Conservation (phyloP, 2,888 invertebrate species). For the Gymnocheta viridis region DNA sequence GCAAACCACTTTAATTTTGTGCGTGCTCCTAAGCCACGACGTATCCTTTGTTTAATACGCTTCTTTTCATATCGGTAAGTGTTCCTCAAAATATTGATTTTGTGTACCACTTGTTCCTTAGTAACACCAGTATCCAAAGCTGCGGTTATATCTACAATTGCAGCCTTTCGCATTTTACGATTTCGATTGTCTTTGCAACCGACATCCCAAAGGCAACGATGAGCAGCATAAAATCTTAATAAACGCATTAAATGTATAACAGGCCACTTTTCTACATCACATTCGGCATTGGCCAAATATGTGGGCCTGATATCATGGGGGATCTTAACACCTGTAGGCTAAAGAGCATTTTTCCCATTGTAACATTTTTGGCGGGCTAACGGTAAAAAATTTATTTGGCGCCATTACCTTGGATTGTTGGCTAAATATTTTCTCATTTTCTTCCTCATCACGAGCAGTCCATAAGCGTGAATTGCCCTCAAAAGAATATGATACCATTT, state of each 20-base stretch:
- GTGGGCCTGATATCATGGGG: slow-evolving; percentile 60
- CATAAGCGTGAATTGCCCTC: slow-evolving; percentile 71
- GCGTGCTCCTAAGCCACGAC: slow-evolving; percentile 71
- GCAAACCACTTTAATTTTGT: slow-evolving; percentile 75
- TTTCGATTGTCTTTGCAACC: slow-evolving; percentile 72
- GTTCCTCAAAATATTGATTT: slow-evolving; percentile 73
- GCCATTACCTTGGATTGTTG: slow-evolving; percentile 27
- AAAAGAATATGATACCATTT: slow-evolving; percentile 74
- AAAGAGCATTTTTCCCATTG: not conserved
- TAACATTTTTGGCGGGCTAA: not conserved
- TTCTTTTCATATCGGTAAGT: slow-evolving; percentile 74
- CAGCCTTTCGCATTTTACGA: slow-evolving; percentile 72
- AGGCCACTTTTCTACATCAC: slow-evolving; percentile 73
- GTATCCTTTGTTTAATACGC: slow-evolving; percentile 74
- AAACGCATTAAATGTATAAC: slow-evolving; percentile 71
- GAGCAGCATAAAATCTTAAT: slow-evolving; percentile 73
- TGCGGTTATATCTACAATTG: slow-evolving; percentile 72
- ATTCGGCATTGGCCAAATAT: slow-evolving; percentile 66
- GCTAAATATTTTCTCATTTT: slow-evolving; percentile 69
- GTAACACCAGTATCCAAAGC: slow-evolving; percentile 71
- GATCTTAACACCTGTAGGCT: slow-evolving; percentile 71
- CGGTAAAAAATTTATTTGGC: slow-evolving; percentile 26
- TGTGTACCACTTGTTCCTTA: slow-evolving; percentile 72
- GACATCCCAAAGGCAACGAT: slow-evolving; percentile 74
- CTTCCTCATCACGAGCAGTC: slow-evolving; percentile 72